Percentiles rank a stretch among this genome's conserved stretches.
Evolutionary conservation across 2,113 vertebrate species (phyloP).

Genomic region (Eulemur rufifrons): DNA sequence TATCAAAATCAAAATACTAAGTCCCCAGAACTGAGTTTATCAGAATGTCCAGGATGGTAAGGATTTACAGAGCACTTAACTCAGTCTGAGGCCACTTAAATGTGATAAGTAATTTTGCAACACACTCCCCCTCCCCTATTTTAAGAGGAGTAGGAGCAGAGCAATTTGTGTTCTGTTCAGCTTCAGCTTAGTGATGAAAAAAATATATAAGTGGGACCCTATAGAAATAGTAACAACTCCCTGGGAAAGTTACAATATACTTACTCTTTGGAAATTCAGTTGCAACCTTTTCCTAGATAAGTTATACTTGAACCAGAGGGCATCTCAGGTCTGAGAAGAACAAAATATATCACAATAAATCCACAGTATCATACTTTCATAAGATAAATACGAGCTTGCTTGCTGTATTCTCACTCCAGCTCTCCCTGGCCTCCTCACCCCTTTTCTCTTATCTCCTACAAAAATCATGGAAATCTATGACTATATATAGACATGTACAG

Average conservation of each 20-base stretch:
- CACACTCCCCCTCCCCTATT: not conserved
- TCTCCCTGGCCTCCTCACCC: not conserved
- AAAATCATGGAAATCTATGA: not conserved
- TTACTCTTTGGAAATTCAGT: constrained; percentile 41
- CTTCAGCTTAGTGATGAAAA: constrained; percentile 41
- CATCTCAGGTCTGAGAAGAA: constrained; percentile 21
- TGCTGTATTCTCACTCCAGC: not conserved
- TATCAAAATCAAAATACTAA: constrained; percentile 86
- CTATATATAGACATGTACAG: not conserved
- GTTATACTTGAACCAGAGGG: constrained; percentile 18
- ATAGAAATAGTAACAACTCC: constrained; percentile 8
- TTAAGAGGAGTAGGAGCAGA: not conserved
- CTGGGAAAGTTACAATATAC: constrained; percentile 44
- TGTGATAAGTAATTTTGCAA: constrained; percentile 74
- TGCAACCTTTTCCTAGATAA: not conserved
- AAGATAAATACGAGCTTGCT: not conserved
- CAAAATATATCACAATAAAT: not conserved
- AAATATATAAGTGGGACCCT: constrained; percentile 2
- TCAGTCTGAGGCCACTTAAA: constrained; percentile 64
- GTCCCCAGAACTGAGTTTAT: constrained; percentile 80
- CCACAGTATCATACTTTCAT: not conserved
- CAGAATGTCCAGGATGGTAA: constrained; percentile 75
- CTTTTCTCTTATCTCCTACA: not conserved
- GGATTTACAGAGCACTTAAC: constrained; percentile 83
- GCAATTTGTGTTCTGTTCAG: constrained; percentile 22